A percentile compares a stretch with the other conserved stretches of the same genome.
These are phyloP conservation scores for Dugesia japonica DNA, from an alignment of 2,888 invertebrate genomes.

Conservation along the genomic window DNA sequence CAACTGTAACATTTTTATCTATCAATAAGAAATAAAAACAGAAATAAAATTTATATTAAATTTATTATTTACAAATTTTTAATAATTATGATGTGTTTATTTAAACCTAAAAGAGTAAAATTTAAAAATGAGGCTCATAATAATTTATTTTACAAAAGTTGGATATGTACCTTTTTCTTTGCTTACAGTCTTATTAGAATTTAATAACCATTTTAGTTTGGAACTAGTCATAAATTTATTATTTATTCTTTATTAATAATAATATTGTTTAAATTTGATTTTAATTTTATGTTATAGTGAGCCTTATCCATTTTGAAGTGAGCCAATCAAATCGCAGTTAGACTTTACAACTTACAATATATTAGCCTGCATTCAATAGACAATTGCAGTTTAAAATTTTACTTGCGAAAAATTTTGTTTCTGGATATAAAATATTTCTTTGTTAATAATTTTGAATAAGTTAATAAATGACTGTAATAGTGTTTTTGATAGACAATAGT, in stretches of 20 bases:
- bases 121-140: neutral
- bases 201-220: no score
- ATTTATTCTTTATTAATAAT: neutral
- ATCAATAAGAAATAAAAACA: no score
- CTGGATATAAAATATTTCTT: neutral
- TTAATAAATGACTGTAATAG: slow-evolving; percentile 83
- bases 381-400: slow-evolving; percentile 20
- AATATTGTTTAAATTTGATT: neutral
- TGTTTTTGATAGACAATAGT: slow-evolving; percentile 96
- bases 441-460: neutral
- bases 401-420: slow-evolving; percentile 15
- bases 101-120: neutral
- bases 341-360: slow-evolving; percentile 16
- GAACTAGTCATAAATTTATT: no score
- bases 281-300: neutral
- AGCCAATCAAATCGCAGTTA: slow-evolving; percentile 9
- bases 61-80: no score
- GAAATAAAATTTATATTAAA: no score
- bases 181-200: no score
- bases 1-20: no score
- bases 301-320: neutral
- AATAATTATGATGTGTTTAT: neutral
- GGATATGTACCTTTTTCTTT: no score
- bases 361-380: slow-evolving; percentile 20
- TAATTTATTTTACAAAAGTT: neutral